Conservation (phyloP, 2,113 vertebrate genomes). For the Spea multiplicata region DNA sequence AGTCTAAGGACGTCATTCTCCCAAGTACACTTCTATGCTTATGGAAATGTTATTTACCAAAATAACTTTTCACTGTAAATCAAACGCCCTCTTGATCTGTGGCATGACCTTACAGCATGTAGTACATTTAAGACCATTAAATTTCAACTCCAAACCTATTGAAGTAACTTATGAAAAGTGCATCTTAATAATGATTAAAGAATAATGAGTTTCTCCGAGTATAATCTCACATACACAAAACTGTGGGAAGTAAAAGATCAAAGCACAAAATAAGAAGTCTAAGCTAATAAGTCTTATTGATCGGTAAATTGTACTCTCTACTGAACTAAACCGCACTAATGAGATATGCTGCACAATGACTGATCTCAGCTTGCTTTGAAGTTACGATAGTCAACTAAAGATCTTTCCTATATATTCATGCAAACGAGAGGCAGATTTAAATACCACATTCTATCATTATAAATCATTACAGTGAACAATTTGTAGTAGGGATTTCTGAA, state of each 20-base stretch:
- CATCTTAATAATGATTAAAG: slow-evolving; percentile 58
- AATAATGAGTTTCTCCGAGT: slow-evolving; percentile 60
- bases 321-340: slow-evolving; percentile 60
- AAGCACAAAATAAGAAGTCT: slow-evolving; percentile 63
- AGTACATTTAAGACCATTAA: slow-evolving; percentile 49
- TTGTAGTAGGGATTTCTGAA: slow-evolving; percentile 33
- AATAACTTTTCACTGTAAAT: slow-evolving; percentile 51
- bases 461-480: slow-evolving; percentile 12
- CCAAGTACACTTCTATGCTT: not conserved
- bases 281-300: slow-evolving; percentile 62
- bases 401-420: slow-evolving; percentile 31
- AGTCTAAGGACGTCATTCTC: not conserved
- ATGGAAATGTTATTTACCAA: slow-evolving; percentile 5
- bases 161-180: slow-evolving; percentile 30
- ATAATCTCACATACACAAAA: slow-evolving; percentile 63
- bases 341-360: slow-evolving; percentile 57
- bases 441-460: slow-evolving; percentile 17
- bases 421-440: slow-evolving; percentile 32
- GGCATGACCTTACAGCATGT: slow-evolving; percentile 13
- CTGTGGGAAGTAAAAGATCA: slow-evolving; percentile 68
- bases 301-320: slow-evolving; percentile 59
- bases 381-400: slow-evolving; percentile 16
- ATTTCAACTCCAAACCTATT: slow-evolving; percentile 50
- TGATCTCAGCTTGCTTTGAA: slow-evolving; percentile 59
- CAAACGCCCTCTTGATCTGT: slow-evolving; percentile 27